Evolutionary conservation across 2,797 vertebrate genomes (phyloP), one percentile per base, ranked within the genome.

Genomic region (Alauda arvensis): DNA sequence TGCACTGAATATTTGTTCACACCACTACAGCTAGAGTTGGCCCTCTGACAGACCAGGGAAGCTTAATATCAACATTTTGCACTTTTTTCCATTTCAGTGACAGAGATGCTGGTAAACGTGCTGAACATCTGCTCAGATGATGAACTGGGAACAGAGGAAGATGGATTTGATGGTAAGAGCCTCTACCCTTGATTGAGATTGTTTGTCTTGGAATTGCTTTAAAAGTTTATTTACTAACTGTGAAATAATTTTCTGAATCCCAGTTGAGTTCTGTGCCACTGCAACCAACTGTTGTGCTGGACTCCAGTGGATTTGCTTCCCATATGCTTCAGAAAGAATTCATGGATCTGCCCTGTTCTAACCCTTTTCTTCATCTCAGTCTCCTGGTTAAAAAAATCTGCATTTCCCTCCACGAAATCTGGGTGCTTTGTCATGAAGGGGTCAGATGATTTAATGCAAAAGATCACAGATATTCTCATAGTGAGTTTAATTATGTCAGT

Each of bases 71-170:
- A 78, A 87, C 37, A 12, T 71, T 72, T 91, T 65, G 61, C 77
- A 51, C 72, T 85, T 92, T 46, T 92, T 91, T 94, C 83, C 28
- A 9, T 71, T 92, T 53, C 95, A 99, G 99, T 99, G 96, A 99
- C 99, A 76, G 99, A 99, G 96, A 99, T 99, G 99, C 97, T 99
- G 97, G 99, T 99, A 85, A 99, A 99, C 1, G 98, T 99, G 93
- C 97, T 99, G 95, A 99, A 99, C 94, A 99, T 99, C 97, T 99
- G 99, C 97, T 99, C 99, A 20, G 99, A 99, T 63, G 99, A 99
- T 93, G 99, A 99, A 89, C 94, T 99, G 45, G 99, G 99, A 94
- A 99, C 99, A 49, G 99, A 99, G 76, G 99, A 98, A 96, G 99
- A 99, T 39, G 99, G 99, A 88, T 99, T 99, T 96, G 99, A 99